A percentile compares a stretch with the other conserved stretches of the same genome.
These are phyloP conservation scores for Nannoperca obscura DNA, from an alignment of 2,797 vertebrate genomes.

Conservation along the genomic window DNA sequence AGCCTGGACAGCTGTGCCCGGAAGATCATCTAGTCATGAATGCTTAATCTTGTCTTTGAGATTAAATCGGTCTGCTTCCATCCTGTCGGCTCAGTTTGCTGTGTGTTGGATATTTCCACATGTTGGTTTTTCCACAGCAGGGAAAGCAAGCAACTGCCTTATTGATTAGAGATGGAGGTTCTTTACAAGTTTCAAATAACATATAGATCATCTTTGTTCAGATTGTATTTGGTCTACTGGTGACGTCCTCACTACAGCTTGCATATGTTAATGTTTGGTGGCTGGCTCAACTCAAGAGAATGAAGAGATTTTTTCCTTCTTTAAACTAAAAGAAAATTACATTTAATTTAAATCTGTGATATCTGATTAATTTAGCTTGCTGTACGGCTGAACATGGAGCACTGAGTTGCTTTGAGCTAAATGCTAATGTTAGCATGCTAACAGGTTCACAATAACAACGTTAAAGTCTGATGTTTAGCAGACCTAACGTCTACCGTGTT, in stretches of 20 bases:
- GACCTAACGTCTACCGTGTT: background rate
- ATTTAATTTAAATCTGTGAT: slow-evolving; percentile 1
- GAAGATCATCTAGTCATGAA: slow-evolving; percentile 70
- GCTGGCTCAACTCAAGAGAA: background rate
- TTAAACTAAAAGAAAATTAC: background rate
- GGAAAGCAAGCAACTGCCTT: background rate
- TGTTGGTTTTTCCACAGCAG: slow-evolving; percentile 40
- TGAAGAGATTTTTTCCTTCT: background rate
- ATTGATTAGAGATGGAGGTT: background rate
- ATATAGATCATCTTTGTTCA: background rate
- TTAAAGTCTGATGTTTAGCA: background rate
- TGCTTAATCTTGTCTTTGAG: slow-evolving; percentile 74
- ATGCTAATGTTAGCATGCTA: background rate
- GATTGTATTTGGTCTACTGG: too few relatives aligned
- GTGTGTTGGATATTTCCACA: slow-evolving; percentile 43
- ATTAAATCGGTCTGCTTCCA: slow-evolving; percentile 65
- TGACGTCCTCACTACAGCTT: background rate
- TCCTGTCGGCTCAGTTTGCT: slow-evolving; percentile 48
- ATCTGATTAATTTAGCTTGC: background rate
- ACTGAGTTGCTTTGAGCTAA: background rate
- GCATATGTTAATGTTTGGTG: background rate
- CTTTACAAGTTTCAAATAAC: background rate
- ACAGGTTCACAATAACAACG: background rate
- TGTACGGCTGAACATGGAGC: too few relatives aligned
- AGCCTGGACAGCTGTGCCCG: slow-evolving; percentile 70